Evolutionary conservation across 2,797 vertebrate species (phyloP).

Genomic region (Prunella strophiata): DNA sequence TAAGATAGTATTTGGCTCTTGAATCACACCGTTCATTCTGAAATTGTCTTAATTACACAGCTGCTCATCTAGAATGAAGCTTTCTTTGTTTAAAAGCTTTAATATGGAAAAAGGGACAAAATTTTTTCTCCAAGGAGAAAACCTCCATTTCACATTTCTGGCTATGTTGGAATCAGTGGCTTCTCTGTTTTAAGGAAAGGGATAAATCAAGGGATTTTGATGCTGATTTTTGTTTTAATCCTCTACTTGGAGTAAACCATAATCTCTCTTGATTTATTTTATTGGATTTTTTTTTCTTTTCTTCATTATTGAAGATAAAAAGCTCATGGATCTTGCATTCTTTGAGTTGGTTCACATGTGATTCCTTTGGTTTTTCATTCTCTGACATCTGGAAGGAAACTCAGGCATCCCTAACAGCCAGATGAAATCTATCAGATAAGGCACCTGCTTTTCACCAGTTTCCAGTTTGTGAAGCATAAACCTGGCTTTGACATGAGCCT

Average conservation of each 20-base stretch:
- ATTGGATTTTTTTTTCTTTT: background rate
- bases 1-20: slow-evolving; percentile 40
- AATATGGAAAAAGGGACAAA: background rate
- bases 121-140: slow-evolving; percentile 28
- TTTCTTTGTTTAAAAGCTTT: slow-evolving; percentile 41
- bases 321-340: background rate
- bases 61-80: slow-evolving; percentile 20
- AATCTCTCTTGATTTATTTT: background rate
- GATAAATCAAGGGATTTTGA: background rate
- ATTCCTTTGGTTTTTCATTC: background rate
- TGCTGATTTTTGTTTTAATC: background rate
- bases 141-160: background rate
- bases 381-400: background rate
- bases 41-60: slow-evolving; percentile 55
- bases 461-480: background rate
- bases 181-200: background rate
- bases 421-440: background rate
- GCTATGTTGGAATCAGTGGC: background rate
- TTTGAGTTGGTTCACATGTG: background rate
- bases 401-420: background rate
- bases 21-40: slow-evolving; percentile 33
- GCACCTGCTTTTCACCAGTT: background rate
- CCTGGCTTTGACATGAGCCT: background rate
- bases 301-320: background rate
- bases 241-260: background rate